phyloP scores from a whole-genome alignment of 2,888 invertebrate species.

The Romanomermis culicivorax region DNA sequence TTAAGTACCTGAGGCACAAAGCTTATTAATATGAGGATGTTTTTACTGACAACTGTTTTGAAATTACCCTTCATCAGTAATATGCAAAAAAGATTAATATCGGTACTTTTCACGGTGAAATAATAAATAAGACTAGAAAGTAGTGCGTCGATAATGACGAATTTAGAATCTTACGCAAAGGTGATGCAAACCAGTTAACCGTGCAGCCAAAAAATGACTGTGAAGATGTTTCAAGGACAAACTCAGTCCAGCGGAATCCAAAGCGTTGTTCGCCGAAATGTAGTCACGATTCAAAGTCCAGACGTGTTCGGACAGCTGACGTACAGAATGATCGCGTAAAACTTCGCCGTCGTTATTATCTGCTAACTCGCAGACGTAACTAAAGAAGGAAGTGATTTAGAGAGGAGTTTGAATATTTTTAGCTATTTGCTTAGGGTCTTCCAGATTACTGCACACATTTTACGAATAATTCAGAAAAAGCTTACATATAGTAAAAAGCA shows the following conservation, averaged over 20 bases:
- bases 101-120: too few species aligned
- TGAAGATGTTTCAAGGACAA: neutral
- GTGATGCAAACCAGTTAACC: neutral
- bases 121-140: too few species aligned
- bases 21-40: too few species aligned
- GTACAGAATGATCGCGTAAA: neutral
- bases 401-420: neutral
- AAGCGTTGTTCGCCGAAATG: neutral
- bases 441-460: neutral
- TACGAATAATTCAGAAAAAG: too few species aligned
- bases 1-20: constrained; percentile 1
- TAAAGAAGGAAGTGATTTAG: neutral
- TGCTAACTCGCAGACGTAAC: neutral
- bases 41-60: too few species aligned
- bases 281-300: neutral
- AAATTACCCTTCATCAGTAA: too few species aligned
- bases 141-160: too few species aligned
- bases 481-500: neutral
- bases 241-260: neutral
- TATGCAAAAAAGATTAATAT: too few species aligned
- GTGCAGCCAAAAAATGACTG: constrained; percentile 2
- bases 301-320: neutral
- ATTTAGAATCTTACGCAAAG: neutral
- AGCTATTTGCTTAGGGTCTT: neutral
- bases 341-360: neutral